Evolutionary conservation across 2,113 vertebrate species (phyloP), one percentile per base, ranked within the genome.

Genomic region (Cryptotis parvus): DNA sequence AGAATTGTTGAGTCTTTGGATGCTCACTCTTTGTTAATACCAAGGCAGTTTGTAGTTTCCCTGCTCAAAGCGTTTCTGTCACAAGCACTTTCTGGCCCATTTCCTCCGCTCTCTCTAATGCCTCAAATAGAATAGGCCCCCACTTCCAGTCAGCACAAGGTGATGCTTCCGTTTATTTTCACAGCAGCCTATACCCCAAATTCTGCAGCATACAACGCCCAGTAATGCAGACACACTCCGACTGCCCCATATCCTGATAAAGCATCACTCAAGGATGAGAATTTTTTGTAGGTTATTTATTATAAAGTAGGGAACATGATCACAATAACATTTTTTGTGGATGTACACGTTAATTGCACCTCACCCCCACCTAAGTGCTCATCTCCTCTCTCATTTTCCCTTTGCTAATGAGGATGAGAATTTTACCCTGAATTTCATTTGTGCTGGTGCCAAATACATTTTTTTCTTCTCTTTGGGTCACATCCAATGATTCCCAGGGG

Each of bases 31-130:
- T 84, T 10, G 72, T 12, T 35, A 27, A 65, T 9, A 61, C 14
- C 2, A 49, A 73, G 27, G 26, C 29, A 45, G 77, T 75, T 58
- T 6, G 24, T 83, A 65, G 73, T 26, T 7, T 27, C 61, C 84
- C 35, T 65, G 15, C 4, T 58, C 2, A 55, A 81, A 24, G 26
- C 3, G 65, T 4, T 83, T 87, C 24, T 55, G n/a, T 11, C 75
- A 43, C 35, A 22, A 49, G 65, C 11, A 72, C n/a, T 16, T 31
- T 84, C 37, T 83, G 31, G 37, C 3, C 24, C 9, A 58, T 73
- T 43, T 10, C 1, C 24, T 7, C 7, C 63, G 4, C 1, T 27
- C 37, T n/a, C n/a, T n/a, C 6, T 16, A 55, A 4, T 18, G 4
- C 18, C 20, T 55, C 20, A 20, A 55, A 55, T 18, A 55, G 14